Evolutionary conservation across 1,140 invertebrate species (phyloP).

Genomic region (Calycopis cecrops): DNA sequence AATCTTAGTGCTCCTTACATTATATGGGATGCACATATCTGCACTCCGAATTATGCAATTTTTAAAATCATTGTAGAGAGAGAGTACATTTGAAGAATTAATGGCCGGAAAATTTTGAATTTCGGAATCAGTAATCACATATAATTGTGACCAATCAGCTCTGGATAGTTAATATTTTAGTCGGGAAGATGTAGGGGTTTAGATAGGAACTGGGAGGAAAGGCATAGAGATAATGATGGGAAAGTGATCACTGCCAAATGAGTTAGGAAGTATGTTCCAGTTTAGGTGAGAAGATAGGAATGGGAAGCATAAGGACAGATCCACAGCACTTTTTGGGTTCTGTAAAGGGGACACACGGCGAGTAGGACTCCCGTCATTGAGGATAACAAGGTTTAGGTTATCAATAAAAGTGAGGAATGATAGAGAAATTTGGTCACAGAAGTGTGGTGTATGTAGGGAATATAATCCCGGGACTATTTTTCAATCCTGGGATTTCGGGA

Average conservation of each 20-base stretch:
- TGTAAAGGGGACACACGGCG: too few relatives aligned
- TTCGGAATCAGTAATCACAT: not conserved
- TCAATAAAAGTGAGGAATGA: too few relatives aligned
- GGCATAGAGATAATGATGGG: not conserved
- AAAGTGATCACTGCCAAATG: constrained; percentile 12
- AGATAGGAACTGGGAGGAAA: not conserved
- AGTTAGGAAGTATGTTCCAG: too few relatives aligned
- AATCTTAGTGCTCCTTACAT: too few relatives aligned
- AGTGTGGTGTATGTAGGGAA: too few relatives aligned
- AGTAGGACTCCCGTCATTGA: too few relatives aligned
- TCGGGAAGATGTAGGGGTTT: not conserved
- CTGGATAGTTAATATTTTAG: constrained; percentile 7
- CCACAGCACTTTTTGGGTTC: too few relatives aligned
- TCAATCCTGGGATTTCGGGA: too few relatives aligned
- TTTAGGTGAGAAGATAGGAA: not conserved
- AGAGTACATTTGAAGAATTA: not conserved
- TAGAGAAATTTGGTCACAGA: too few relatives aligned
- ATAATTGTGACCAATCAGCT: too few relatives aligned
- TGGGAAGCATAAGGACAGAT: not conserved
- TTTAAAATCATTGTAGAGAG: not conserved
- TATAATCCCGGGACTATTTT: too few relatives aligned
- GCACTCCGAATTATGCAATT: not conserved
- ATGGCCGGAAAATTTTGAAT: not conserved
- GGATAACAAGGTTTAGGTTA: too few relatives aligned
- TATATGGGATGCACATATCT: not conserved